Conservation (phyloP, 2,797 vertebrate genomes). For the Enteromius afrohamiltoni region DNA sequence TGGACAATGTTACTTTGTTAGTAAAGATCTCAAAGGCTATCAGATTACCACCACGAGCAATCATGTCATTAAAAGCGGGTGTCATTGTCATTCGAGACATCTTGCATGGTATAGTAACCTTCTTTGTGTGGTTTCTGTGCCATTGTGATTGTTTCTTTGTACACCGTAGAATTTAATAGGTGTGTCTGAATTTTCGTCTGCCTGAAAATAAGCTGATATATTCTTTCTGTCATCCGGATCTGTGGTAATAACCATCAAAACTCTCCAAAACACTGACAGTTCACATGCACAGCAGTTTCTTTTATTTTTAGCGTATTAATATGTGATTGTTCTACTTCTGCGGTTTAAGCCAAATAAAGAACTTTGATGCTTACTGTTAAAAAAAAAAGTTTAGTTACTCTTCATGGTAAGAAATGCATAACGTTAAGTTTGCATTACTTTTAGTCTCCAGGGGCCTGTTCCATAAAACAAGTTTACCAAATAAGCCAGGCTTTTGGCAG, state of each 20-base stretch:
- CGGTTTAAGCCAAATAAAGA: not conserved
- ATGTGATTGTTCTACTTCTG: not conserved
- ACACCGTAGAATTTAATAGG: constrained; percentile 25
- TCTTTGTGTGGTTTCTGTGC: constrained; percentile 24
- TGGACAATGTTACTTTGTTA: constrained; percentile 43
- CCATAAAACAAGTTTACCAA: no score
- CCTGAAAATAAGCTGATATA: constrained; percentile 39
- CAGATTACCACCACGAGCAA: constrained; percentile 40
- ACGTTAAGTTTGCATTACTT: not conserved
- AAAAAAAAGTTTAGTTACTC: not conserved
- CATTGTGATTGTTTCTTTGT: constrained; percentile 29
- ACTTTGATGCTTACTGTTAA: not conserved
- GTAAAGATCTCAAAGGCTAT: constrained; percentile 24
- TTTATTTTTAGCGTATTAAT: not conserved
- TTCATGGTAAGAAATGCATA: not conserved
- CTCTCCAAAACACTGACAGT: not conserved
- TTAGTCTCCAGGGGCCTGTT: not conserved
- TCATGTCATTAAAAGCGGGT: constrained; percentile 35
- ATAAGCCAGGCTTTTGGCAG: no score
- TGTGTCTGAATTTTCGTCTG: not conserved
- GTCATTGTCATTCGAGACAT: constrained; percentile 50
- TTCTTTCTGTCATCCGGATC: constrained; percentile 5
- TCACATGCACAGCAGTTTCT: constrained; percentile 11
- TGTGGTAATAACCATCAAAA: constrained; percentile 10
- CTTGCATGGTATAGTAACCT: constrained; percentile 41